Conservation (phyloP, 1,140 invertebrate species). For the Ceratina calcarata region DNA sequence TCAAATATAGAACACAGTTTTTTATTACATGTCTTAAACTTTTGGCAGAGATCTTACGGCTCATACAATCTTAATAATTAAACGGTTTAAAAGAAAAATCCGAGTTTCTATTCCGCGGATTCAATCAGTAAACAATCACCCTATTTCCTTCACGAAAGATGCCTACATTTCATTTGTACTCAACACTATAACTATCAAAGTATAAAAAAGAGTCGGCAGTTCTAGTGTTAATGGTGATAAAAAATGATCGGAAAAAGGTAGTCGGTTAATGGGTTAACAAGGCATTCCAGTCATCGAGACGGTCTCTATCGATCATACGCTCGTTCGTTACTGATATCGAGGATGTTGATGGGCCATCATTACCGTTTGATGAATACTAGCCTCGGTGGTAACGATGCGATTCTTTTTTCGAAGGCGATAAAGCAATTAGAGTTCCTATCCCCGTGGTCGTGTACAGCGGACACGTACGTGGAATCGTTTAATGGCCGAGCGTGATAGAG, state of each 20-base stretch:
- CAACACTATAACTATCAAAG: too few relatives aligned
- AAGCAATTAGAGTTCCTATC: constrained; percentile 43
- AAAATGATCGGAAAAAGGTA: not conserved
- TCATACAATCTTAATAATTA: too few relatives aligned
- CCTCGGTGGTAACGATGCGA: constrained; percentile 19
- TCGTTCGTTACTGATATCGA: constrained; percentile 13
- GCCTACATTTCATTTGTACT: too few relatives aligned
- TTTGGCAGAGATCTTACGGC: too few relatives aligned
- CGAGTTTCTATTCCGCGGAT: constrained; percentile 34
- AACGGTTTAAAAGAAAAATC: not conserved
- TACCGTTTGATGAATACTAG: constrained; percentile 32
- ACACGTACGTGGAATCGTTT: constrained; percentile 37
- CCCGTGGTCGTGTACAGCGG: not conserved
- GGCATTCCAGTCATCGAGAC: not conserved
- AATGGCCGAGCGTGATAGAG: constrained; percentile 36
- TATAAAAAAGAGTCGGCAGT: not conserved
- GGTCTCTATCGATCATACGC: constrained; percentile 25
- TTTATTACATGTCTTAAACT: too few relatives aligned
- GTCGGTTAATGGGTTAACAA: not conserved
- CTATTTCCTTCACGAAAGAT: too few relatives aligned
- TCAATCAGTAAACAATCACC: not conserved
- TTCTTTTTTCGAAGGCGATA: not conserved
- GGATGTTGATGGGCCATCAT: constrained; percentile 23
- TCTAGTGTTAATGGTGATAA: not conserved
- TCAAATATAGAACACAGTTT: too few relatives aligned